These are phyloP conservation scores for Melanerpes formicivorus DNA, from an alignment of 2,113 vertebrate species.

Conservation along the genomic window DNA sequence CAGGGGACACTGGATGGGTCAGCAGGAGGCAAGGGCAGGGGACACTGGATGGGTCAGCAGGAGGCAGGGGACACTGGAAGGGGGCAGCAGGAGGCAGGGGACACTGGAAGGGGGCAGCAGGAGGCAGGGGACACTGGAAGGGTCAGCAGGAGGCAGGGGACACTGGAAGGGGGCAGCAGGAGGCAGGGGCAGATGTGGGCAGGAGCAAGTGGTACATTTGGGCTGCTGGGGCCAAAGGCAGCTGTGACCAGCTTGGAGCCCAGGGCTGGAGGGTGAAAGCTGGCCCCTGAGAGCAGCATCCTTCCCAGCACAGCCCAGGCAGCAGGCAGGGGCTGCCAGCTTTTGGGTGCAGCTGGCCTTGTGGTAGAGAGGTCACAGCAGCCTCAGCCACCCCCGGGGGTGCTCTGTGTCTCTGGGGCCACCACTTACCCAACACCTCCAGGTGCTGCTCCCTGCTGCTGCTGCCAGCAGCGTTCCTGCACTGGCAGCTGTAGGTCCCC, in stretches of 20 bases:
- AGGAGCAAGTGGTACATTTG: neutral
- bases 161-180: neutral
- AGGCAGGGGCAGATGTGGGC: fast-evolving
- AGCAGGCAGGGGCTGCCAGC: neutral
- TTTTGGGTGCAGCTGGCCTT: neutral
- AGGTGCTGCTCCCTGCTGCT: slow-evolving; percentile 67
- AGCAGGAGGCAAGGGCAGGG: no score
- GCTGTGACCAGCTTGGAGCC: neutral
- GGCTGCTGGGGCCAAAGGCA: neutral
- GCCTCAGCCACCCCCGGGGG: no score
- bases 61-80: fast-evolving
- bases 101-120: no score
- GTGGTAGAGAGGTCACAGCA: fast-evolving
- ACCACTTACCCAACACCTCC: slow-evolving; percentile 65
- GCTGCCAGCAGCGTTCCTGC: slow-evolving; percentile 67
- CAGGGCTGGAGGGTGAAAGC: neutral
- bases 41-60: no score
- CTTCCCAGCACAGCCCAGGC: neutral
- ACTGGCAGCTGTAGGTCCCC: slow-evolving; percentile 70
- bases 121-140: no score
- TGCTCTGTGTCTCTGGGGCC: neutral
- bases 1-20: no score
- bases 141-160: no score
- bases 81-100: neutral
- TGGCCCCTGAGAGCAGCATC: neutral